Evolutionary conservation across 2,797 vertebrate genomes (phyloP).

Genomic region (Lepidocolaptes lacrymiger): DNA sequence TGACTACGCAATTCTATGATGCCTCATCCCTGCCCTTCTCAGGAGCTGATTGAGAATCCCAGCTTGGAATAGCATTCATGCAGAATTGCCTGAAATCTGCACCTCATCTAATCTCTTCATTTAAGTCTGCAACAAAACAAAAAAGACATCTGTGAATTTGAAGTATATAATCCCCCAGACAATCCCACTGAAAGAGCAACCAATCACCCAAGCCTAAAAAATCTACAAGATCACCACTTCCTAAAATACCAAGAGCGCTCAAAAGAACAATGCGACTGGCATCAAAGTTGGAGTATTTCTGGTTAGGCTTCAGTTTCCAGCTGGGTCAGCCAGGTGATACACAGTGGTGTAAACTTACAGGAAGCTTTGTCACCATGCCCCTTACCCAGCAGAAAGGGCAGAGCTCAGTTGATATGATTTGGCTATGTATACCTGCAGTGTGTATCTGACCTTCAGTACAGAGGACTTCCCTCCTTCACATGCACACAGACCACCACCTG

Average conservation of each 20-base stretch:
- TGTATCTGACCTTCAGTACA: background rate
- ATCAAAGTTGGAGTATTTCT: background rate
- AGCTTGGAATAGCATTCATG: background rate
- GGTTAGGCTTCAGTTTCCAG: background rate
- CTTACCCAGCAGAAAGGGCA: background rate
- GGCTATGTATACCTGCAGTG: background rate
- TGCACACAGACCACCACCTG: background rate
- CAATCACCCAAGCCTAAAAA: background rate
- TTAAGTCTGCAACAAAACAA: background rate
- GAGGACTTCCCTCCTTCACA: background rate
- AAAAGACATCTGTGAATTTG: background rate
- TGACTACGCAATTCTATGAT: background rate
- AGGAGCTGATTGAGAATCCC: background rate
- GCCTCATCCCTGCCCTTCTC: background rate
- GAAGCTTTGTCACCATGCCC: background rate
- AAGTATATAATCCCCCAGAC: background rate
- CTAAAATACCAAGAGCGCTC: background rate
- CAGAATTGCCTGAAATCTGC: background rate
- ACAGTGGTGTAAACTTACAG: accelerated
- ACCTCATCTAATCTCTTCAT: background rate
- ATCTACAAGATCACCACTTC: background rate
- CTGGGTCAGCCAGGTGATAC: background rate
- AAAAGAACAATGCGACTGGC: background rate
- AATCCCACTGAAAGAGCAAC: background rate
- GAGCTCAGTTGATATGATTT: background rate